These are phyloP conservation scores for Alloplasta piceator DNA, from an alignment of 2,888 invertebrate genomes.

Conservation along the genomic window DNA sequence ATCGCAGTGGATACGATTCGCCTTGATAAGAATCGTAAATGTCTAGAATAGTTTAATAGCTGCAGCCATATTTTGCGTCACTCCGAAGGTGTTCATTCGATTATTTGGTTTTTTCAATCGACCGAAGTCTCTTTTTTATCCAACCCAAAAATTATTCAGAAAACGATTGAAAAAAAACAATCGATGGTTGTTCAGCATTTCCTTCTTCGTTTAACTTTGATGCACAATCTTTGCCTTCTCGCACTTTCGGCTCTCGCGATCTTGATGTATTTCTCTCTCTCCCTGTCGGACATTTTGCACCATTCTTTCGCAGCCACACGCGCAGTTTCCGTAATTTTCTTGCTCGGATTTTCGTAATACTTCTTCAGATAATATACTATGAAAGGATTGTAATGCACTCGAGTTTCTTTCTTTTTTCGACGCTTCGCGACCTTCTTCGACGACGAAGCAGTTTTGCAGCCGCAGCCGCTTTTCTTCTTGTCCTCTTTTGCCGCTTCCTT, in stretches of 20 bases:
- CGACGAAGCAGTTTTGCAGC: conserved; percentile 25
- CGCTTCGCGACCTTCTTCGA: conserved; percentile 24
- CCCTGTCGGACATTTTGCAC: conserved; percentile 70
- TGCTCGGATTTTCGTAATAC: conserved; percentile 70
- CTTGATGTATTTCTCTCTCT: conserved; percentile 69
- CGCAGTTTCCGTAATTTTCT: conserved; percentile 73
- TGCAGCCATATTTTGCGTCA: no score
- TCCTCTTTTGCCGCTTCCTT: conserved; percentile 44
- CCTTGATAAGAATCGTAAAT: conserved; percentile 1
- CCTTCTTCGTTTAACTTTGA: conserved; percentile 51
- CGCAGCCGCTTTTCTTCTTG: conserved; percentile 43
- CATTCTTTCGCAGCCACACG: conserved; percentile 74
- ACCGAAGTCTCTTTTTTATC: no score
- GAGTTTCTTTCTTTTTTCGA: conserved; percentile 57
- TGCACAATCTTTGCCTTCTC: conserved; percentile 49
- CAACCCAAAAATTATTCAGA: neutral
- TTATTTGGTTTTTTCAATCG: no score
- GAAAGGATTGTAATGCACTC: conserved; percentile 72
- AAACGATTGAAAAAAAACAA: neutral
- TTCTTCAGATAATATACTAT: conserved; percentile 75
- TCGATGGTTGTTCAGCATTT: conserved; percentile 46
- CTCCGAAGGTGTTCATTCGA: no score
- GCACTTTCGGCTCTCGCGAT: conserved; percentile 64
- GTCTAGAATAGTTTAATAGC: neutral
- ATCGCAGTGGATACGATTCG: neutral